Evolutionary conservation across 2,888 invertebrate species (phyloP).

Genomic region (Temnothorax rugatulus): DNA sequence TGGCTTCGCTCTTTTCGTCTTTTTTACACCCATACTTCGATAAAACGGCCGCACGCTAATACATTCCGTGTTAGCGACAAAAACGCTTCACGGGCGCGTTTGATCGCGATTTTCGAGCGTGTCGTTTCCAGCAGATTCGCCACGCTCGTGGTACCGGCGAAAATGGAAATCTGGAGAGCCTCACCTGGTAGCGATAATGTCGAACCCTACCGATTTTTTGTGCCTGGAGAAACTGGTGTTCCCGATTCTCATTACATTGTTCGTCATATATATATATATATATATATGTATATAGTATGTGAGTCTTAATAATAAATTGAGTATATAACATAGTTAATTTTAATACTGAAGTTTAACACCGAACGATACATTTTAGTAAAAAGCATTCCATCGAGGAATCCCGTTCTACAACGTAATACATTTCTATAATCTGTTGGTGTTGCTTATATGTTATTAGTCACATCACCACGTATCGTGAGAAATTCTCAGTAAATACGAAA

Average conservation of each 20-base stretch:
- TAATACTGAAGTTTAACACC: neutral
- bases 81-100: slow-evolving; percentile 39
- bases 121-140: slow-evolving; percentile 48
- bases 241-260: neutral
- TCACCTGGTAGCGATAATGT: slow-evolving; percentile 38
- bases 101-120: slow-evolving; percentile 42
- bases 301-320: slow-evolving; percentile 27
- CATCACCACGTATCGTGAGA: neutral
- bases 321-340: neutral
- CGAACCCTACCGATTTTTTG: slow-evolving; percentile 30
- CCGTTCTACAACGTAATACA: neutral
- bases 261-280: neutral
- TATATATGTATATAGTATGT: neutral
- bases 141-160: slow-evolving; percentile 37
- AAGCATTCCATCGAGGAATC: neutral
- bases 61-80: slow-evolving; percentile 36
- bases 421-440: neutral
- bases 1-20: neutral
- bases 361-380: neutral
- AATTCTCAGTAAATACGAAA: neutral
- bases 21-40: slow-evolving; percentile 3
- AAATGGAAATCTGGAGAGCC: slow-evolving; percentile 47
- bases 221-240: slow-evolving; percentile 19
- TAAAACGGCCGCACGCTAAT: slow-evolving; percentile 49
- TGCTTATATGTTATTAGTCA: neutral